phyloP scores from a whole-genome alignment of 2,888 invertebrate genomes.

The Sesamia inferens region DNA sequence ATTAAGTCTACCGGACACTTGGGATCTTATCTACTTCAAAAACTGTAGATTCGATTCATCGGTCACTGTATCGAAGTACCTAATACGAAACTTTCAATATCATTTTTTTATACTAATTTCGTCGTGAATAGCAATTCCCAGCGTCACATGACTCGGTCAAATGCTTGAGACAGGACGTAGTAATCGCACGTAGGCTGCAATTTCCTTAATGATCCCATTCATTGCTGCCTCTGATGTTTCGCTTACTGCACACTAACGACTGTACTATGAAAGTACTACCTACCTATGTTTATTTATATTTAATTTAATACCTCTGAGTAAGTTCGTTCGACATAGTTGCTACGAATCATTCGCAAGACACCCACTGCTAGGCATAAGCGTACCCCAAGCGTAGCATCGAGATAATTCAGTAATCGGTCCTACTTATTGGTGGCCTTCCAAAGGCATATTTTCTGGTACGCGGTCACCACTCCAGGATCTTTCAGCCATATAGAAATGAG shows the following conservation, averaged over 20 bases:
- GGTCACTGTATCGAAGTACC: neutral
- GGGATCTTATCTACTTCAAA: neutral
- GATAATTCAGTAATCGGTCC: neutral
- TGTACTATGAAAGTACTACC: neutral
- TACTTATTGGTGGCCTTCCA: neutral
- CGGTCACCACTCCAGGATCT: neutral
- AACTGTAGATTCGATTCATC: neutral
- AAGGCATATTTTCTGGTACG: neutral
- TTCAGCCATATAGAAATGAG: neutral
- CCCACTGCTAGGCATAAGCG: neutral
- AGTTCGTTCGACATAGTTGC: neutral
- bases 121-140: constrained; percentile 19
- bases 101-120: constrained; percentile 16
- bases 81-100: neutral
- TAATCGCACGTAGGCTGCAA: constrained; percentile 56
- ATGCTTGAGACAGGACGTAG: constrained; percentile 38
- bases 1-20: neutral
- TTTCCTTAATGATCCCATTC: constrained; percentile 64
- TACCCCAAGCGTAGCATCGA: neutral
- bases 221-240: constrained; percentile 21
- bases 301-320: constrained; percentile 1
- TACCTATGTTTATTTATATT: constrained; percentile 3
- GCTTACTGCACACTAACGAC: neutral
- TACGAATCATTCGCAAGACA: neutral
- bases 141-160: constrained; percentile 19